Evolutionary conservation across 2,888 invertebrate genomes (phyloP).

Genomic region (Anagyrus pseudococci): DNA sequence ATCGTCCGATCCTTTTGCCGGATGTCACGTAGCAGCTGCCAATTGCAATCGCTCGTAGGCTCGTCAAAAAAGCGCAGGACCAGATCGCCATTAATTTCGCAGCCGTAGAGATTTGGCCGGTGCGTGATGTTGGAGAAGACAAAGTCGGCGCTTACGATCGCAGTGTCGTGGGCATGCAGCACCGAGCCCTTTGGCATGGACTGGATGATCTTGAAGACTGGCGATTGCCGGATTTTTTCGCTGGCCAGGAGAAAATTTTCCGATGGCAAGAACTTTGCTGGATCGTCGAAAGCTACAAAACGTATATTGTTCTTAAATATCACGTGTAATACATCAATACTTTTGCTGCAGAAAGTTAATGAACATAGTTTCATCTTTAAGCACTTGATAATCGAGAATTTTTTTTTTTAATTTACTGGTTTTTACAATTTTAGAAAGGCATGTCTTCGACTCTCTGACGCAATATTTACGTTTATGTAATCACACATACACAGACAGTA

Average conservation of each 20-base stretch:
- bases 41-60: constrained; percentile 43
- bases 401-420: too few relatives aligned
- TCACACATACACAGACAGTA: too few relatives aligned
- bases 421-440: too few relatives aligned
- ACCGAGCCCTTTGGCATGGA: constrained; percentile 79
- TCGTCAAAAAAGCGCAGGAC: constrained; percentile 34
- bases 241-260: constrained; percentile 72
- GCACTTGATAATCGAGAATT: too few relatives aligned
- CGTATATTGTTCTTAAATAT: too few relatives aligned
- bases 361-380: too few relatives aligned
- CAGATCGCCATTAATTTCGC: constrained; percentile 46
- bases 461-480: too few relatives aligned
- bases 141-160: constrained; percentile 69
- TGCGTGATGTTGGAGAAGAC: constrained; percentile 69
- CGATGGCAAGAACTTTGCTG: constrained; percentile 68
- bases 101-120: constrained; percentile 68
- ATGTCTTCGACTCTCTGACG: too few relatives aligned
- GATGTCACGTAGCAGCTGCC: constrained; percentile 49
- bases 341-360: too few relatives aligned
- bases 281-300: constrained; percentile 6
- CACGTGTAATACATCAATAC: too few relatives aligned
- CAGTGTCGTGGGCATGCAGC: constrained; percentile 75
- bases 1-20: constrained; percentile 35
- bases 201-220: constrained; percentile 72
- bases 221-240: constrained; percentile 67